Conservation (phyloP, 1,140 invertebrate genomes). For the Tetramorium simillimum region DNA sequence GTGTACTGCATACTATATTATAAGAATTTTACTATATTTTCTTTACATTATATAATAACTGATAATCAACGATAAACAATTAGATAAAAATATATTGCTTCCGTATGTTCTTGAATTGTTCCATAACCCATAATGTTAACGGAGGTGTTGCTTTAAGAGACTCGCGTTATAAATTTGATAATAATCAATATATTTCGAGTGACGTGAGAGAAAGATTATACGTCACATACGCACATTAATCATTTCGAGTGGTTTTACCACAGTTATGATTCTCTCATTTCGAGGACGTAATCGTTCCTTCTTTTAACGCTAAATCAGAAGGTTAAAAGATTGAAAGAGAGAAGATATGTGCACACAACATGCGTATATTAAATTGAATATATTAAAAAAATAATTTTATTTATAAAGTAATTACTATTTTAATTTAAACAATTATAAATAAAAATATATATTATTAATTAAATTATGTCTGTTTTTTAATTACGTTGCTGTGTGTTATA, state of each 20-base stretch:
- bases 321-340: background rate
- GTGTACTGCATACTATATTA: background rate
- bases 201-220: conserved; percentile 14
- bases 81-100: background rate
- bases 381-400: background rate
- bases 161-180: conserved; percentile 20
- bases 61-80: background rate
- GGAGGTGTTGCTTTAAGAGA: background rate
- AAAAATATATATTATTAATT: background rate
- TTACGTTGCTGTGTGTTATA: background rate
- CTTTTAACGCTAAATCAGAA: background rate
- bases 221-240: conserved; percentile 37
- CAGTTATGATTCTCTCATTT: conserved; percentile 2
- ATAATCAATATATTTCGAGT: conserved; percentile 27
- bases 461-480: background rate
- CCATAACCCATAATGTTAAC: background rate
- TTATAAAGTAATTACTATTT: background rate
- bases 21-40: background rate
- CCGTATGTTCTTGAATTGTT: conserved; percentile 16
- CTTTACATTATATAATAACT: background rate
- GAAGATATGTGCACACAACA: too few species aligned
- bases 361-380: background rate
- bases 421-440: too few species aligned
- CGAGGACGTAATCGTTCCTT: background rate
- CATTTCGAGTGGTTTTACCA: conserved; percentile 42